These are phyloP conservation scores for Sinonovacula constricta DNA, from an alignment of 1,140 invertebrate species.

Conservation along the genomic window DNA sequence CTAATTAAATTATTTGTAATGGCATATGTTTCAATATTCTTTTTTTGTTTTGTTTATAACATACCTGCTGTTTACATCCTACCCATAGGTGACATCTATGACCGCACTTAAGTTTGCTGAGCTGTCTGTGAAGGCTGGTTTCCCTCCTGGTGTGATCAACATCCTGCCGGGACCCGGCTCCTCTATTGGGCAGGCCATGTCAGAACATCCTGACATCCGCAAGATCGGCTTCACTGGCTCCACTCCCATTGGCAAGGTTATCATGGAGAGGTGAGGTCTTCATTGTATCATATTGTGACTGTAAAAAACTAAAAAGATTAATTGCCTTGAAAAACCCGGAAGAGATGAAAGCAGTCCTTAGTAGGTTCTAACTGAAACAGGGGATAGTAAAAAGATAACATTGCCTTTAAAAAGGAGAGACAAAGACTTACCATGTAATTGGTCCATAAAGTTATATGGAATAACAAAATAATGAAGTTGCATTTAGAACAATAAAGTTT, in stretches of 20 bases:
- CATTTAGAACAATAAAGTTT: no score
- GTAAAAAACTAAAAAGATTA: no score
- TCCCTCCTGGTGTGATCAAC: constrained; percentile 97
- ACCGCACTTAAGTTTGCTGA: constrained; percentile 97
- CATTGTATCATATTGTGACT: no score
- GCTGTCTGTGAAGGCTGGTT: constrained; percentile 89
- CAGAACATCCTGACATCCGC: constrained; percentile 89
- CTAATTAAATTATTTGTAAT: background rate
- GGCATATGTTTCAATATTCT: background rate
- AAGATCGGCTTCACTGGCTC: constrained; percentile 98
- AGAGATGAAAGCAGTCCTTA: no score
- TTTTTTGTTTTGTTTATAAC: no score
- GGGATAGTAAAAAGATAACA: no score
- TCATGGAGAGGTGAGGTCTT: constrained; percentile 85
- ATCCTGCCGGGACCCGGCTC: constrained; percentile 90
- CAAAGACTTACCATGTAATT: no score
- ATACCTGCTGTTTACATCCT: background rate
- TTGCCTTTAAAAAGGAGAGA: no score
- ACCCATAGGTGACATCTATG: constrained; percentile 83
- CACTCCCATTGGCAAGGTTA: constrained; percentile 90
- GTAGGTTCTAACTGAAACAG: no score
- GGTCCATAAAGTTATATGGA: no score
- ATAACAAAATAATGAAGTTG: no score
- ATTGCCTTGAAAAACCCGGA: no score
- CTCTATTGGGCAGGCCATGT: constrained; percentile 89